Percentiles rank a stretch among this genome's conserved stretches.
Conservation (phyloP, 2,113 vertebrate species). For the Tyrannus savana region DNA sequence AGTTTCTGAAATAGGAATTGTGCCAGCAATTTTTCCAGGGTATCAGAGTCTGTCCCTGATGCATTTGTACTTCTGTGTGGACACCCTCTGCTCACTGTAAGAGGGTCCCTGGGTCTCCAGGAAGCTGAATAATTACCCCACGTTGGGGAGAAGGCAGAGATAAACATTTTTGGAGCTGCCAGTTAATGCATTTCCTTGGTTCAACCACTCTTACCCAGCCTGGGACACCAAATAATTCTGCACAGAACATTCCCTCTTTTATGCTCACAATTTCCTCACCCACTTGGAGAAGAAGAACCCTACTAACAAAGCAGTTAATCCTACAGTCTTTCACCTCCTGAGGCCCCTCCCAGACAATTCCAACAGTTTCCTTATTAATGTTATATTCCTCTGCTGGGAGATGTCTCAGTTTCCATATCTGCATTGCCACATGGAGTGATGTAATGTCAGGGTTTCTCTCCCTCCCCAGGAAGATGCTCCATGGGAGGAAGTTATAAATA, state of each 20-base stretch:
- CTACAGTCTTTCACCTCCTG: background rate
- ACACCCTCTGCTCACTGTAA: background rate
- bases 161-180: background rate
- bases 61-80: background rate
- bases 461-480: background rate
- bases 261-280: background rate
- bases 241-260: background rate
- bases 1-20: background rate
- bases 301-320: background rate
- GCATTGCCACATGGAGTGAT: background rate
- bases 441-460: background rate
- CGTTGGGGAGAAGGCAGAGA: background rate
- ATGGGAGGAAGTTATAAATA: background rate
- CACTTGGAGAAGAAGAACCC: background rate
- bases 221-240: background rate
- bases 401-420: conserved; percentile 19
- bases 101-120: background rate
- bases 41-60: background rate
- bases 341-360: conserved; percentile 14
- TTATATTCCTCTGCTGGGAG: background rate
- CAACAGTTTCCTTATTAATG: background rate
- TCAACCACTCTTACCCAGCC: background rate
- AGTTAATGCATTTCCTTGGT: background rate
- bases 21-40: background rate
- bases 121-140: conserved; percentile 17